Base-by-base conservation (phyloP, 2,113 vertebrate species). In the Sitta europaea region DNA sequence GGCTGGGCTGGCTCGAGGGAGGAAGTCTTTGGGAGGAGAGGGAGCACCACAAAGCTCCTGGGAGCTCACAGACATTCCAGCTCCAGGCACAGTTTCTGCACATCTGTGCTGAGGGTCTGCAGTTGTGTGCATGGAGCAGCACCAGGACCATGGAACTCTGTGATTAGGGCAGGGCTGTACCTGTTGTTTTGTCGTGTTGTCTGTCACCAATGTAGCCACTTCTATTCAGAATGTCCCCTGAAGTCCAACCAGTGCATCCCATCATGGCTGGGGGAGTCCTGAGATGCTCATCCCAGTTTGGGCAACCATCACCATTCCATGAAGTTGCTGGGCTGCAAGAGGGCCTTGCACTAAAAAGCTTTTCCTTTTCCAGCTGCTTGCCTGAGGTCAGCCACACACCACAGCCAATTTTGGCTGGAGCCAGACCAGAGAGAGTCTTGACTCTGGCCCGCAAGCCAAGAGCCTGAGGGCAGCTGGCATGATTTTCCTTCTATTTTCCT, bases 11-110 rank as follows among this genome's bases (percentile, higher is more conserved):
- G 74, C 27, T 47, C 5, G 67, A 83, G 73, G 45, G 40, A 33
- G 13, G 24, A 25, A 7, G 29, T 35, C 59, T 57, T 4, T 28
- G 31, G 31, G 61, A 61, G 40, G 18, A 76, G 51, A 48, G 11
- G 15, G 47, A 66, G 28, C 71, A 25, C 54, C 62, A 54, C n/a
- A 28, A 19, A 86, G 78, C 79, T 76, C 19, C 40, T 73, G 67
- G 82, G 74, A 90, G 68, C 67, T 76, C 59, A 8, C 38, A 92
- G 72, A 81, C 80, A 84, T 94, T 96, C 93, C 88, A 81, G 50
- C 88, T 95, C 57, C 82, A 61, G 57, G 47, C 78, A 53, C 55
- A 40, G 70, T 57, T 35, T 25, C 54, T 77, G 77, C 47, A 23
- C 40, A 14, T 35, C 63, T 35, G 0, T 43, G 43, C 53, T 36